These are phyloP conservation scores for Dromococcyx pavoninus DNA, from an alignment of 2,797 vertebrate species.

Conservation along the genomic window DNA sequence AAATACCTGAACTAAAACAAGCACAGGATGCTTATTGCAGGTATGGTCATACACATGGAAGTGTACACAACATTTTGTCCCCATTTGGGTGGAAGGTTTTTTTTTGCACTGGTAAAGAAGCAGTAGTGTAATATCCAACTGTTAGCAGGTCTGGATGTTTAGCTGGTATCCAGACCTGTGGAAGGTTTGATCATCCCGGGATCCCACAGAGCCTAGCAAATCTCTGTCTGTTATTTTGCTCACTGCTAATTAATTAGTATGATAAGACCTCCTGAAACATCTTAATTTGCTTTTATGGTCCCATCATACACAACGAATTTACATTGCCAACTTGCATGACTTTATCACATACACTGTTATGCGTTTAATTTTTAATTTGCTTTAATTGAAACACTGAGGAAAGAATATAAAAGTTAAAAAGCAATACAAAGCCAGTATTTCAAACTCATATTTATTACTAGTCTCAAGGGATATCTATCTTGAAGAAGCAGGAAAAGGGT, in stretches of 20 bases:
- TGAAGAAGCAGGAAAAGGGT: neutral
- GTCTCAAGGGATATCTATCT: neutral
- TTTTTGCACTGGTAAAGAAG: neutral
- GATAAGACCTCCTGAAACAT: neutral
- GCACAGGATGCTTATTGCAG: neutral
- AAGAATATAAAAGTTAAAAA: neutral
- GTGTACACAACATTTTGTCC: rapidly evolving
- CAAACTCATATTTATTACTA: neutral
- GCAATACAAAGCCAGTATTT: neutral
- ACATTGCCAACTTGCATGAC: neutral
- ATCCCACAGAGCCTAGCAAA: neutral
- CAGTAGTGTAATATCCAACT: neutral
- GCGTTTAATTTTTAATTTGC: neutral
- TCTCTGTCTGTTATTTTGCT: neutral
- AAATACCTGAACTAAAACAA: neutral
- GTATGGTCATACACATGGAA: neutral
- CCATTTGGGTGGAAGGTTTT: rapidly evolving
- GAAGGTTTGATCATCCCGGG: neutral
- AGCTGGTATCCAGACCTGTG: neutral
- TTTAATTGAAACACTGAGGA: neutral
- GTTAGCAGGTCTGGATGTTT: neutral
- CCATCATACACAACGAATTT: neutral
- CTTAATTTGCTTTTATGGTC: neutral
- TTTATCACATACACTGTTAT: neutral
- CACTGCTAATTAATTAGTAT: neutral